These are phyloP conservation scores for Paramisgurnus dabryanus DNA, from an alignment of 2,113 vertebrate species.

Conservation along the genomic window DNA sequence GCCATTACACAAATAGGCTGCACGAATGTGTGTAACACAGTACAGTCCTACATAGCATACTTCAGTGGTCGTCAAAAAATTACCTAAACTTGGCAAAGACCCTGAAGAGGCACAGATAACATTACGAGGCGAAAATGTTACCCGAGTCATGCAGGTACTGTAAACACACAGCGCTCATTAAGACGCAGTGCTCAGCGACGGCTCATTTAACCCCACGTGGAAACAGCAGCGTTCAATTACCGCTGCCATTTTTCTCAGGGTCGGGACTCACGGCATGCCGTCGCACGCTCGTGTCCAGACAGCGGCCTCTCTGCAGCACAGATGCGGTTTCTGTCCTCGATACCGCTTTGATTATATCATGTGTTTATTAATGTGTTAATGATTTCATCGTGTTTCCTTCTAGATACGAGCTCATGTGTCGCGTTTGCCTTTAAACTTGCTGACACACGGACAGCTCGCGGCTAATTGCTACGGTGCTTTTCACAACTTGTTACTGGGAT, in stretches of 20 bases:
- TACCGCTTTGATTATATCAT: background rate
- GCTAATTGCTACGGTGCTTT: conserved; percentile 19
- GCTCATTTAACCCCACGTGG: conserved; percentile 34
- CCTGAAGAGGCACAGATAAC: background rate
- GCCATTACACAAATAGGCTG: background rate
- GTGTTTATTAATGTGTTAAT: conserved; percentile 29
- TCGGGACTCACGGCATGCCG: background rate
- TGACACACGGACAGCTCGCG: background rate
- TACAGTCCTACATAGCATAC: background rate
- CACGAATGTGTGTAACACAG: background rate
- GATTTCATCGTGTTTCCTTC: conserved; percentile 16
- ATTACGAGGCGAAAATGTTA: background rate
- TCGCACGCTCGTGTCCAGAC: background rate
- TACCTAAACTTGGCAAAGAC: background rate
- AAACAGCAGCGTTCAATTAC: conserved; percentile 42
- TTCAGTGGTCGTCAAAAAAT: background rate
- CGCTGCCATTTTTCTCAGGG: conserved; percentile 4
- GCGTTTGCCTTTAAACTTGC: background rate
- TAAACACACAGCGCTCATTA: conserved; percentile 21
- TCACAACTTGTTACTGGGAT: conserved; percentile 24
- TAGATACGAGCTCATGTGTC: background rate
- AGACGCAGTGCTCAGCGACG: conserved; percentile 34
- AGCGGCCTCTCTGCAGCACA: conserved; percentile 3
- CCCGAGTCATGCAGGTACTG: conserved; percentile 17
- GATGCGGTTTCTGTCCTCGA: background rate